These are phyloP conservation scores for Alfaro cultratus DNA, from an alignment of 2,797 vertebrate genomes.

Conservation along the genomic window DNA sequence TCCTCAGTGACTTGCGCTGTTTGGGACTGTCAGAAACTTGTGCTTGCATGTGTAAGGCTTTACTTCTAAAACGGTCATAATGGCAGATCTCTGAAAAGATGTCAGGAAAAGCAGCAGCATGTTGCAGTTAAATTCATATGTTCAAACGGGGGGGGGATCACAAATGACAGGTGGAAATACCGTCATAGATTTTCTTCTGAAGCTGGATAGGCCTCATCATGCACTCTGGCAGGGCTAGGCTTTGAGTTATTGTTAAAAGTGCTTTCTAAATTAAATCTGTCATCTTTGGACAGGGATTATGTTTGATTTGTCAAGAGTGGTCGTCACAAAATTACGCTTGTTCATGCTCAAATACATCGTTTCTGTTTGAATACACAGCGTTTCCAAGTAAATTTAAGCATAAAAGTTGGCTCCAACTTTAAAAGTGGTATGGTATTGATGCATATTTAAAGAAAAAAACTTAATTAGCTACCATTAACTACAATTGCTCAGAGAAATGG, in stretches of 20 bases:
- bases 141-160: background rate
- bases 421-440: background rate
- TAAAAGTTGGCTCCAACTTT: background rate
- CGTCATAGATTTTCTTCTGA: background rate
- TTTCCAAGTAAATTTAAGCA: background rate
- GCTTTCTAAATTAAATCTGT: background rate
- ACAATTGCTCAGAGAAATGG: background rate
- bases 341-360: background rate
- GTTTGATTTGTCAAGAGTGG: background rate
- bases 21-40: conserved; percentile 39
- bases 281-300: background rate
- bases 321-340: background rate
- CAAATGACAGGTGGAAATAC: background rate
- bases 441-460: background rate
- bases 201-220: background rate
- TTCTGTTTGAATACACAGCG: background rate
- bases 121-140: background rate
- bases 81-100: background rate
- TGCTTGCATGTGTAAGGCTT: conserved; percentile 20
- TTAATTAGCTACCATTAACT: background rate
- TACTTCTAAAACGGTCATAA: conserved; percentile 7
- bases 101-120: conserved; percentile 1
- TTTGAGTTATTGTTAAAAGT: background rate
- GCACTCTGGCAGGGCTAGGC: background rate
- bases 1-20: conserved; percentile 25